Percentiles rank a stretch among this genome's conserved stretches.
phyloP scores from a whole-genome alignment of 2,888 invertebrate species.

The Atethmia centrago region DNA sequence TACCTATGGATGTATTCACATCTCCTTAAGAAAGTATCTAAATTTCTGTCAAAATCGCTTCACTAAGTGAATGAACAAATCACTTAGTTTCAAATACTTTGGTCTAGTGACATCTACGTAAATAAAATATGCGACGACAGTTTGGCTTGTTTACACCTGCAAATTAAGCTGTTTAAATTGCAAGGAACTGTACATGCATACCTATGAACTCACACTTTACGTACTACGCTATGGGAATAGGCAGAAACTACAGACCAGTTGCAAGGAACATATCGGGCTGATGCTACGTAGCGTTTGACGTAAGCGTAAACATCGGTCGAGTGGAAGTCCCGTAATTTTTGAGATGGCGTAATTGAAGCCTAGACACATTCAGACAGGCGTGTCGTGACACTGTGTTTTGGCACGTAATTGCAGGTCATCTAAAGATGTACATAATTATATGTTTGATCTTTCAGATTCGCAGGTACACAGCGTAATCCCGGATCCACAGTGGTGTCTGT shows the following conservation, averaged over 20 bases:
- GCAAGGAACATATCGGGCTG: neutral
- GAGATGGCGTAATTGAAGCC: neutral
- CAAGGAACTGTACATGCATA: neutral
- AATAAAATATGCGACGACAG: neutral
- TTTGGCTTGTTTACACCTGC: neutral
- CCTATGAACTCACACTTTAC: neutral
- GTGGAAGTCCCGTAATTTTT: neutral
- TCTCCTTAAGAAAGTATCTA: too few relatives aligned
- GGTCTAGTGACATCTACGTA: neutral
- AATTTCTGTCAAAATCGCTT: neutral
- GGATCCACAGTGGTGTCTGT: conserved; percentile 90
- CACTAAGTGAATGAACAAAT: neutral
- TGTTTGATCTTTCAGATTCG: conserved; percentile 81
- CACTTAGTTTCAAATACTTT: neutral
- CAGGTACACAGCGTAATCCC: conserved; percentile 88
- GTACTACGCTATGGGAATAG: too few relatives aligned
- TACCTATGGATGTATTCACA: too few relatives aligned
- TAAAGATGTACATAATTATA: neutral
- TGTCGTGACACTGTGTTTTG: neutral
- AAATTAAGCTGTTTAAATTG: neutral
- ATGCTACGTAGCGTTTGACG: too few relatives aligned
- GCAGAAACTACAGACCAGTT: too few relatives aligned
- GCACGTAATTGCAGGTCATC: neutral
- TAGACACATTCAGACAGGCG: neutral
- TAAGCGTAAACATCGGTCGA: neutral